These are phyloP conservation scores for Glyphotaelius pellucidus DNA, from an alignment of 2,888 invertebrate genomes.

Conservation along the genomic window DNA sequence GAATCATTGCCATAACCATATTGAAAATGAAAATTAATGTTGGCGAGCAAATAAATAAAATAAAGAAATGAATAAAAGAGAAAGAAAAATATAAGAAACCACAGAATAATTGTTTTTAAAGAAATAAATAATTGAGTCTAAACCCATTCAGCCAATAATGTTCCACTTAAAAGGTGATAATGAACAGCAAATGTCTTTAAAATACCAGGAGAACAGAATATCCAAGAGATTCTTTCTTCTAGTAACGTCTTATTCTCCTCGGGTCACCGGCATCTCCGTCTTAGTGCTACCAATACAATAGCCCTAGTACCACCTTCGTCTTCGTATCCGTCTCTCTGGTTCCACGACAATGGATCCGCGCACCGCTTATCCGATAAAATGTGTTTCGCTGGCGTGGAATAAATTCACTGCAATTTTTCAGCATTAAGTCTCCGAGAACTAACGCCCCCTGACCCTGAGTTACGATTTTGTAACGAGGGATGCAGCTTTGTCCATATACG, in stretches of 20 bases:
- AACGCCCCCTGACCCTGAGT: slow-evolving; percentile 4
- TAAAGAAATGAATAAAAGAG: no score
- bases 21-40: no score
- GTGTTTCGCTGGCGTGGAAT: slow-evolving; percentile 42
- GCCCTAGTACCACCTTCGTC: not conserved
- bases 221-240: no score
- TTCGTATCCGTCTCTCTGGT: not conserved
- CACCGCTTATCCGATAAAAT: slow-evolving; percentile 51
- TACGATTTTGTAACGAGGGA: not conserved
- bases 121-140: no score
- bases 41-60: no score
- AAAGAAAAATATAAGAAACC: no score
- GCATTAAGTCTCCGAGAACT: slow-evolving; percentile 44
- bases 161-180: no score
- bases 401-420: slow-evolving; percentile 63
- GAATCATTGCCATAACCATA: no score
- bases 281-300: not conserved
- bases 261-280: not conserved
- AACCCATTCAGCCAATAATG: no score
- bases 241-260: not conserved
- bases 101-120: no score
- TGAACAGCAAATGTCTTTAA: no score
- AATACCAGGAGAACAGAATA: no score
- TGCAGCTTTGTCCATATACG: not conserved
- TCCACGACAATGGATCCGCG: not conserved